Base-by-base conservation (phyloP, 1,140 invertebrate species). In the Monochamus saltuarius region DNA sequence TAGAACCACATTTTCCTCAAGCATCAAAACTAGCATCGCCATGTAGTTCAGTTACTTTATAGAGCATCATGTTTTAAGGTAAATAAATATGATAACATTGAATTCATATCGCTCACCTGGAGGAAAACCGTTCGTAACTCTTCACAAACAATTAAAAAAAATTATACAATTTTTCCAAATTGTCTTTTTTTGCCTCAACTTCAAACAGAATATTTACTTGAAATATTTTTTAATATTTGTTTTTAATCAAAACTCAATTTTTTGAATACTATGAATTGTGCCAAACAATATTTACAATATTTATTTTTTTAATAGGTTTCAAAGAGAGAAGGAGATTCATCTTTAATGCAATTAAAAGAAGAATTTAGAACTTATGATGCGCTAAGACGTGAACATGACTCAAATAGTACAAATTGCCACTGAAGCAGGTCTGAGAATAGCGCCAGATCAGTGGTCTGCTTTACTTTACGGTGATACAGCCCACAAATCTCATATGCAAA, bases 401-500 rank as follows among this genome's bases (percentile, higher is more conserved):
- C 97, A 99, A 77, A 97, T 97, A 67, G 92, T 97, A 7, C 92
- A 96, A 79, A 99, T 99, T 67, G 97, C 97, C 0, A 94, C 94
- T 0, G 97, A 99, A 80, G 95, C 95, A 13, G 97, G 97, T 9
- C 80, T 99, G 4, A 82, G 96, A 37, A 99, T 99, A 58, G 94
- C 95, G 0, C 97, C 97, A 0, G 97, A 99, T 73, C 96, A 99
- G 74, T 99, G 97, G 97, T 97, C 94, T 7, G 92, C 95, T 7
- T 76, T 99, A 35, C 77, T 99, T 1, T 99, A 99, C 75, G 97
- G 97, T 1, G 97, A 99, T 75, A 89, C 89, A 0, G 84, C 86
- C 13, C 96, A 98, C 72, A 98, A 98, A 76, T 96, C 94, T 14
- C 95, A 98, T 73, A 99, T 99, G 96, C 96, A 99, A 78, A 97